These are phyloP conservation scores for Tinea pellionella DNA, from an alignment of 2,888 invertebrate species.

Conservation along the genomic window DNA sequence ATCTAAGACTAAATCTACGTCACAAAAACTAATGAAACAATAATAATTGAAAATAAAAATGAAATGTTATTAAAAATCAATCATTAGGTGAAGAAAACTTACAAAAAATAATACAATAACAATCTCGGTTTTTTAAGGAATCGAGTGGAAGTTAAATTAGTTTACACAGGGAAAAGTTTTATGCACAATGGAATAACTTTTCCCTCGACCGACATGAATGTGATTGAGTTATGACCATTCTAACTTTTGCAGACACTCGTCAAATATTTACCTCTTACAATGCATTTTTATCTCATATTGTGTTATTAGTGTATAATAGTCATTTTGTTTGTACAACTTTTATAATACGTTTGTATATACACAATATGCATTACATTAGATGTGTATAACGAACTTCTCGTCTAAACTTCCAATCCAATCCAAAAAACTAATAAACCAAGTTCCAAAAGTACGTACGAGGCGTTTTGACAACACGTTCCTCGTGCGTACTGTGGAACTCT, in stretches of 20 bases:
- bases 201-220: neutral
- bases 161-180: neutral
- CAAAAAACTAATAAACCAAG: no score
- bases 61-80: no score
- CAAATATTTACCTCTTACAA: neutral
- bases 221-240: conserved; percentile 3
- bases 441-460: no score
- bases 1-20: no score
- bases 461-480: no score
- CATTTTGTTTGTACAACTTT: neutral
- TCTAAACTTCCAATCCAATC: no score
- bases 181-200: neutral
- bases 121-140: neutral
- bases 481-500: no score
- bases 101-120: neutral
- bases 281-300: neutral
- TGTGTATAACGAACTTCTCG: no score
- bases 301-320: neutral
- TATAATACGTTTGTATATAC: no score
- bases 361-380: no score
- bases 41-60: no score
- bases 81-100: neutral
- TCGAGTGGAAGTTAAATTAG: conserved; percentile 3
- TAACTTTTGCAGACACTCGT: neutral
- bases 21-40: no score